Evolutionary conservation across 2,888 invertebrate species (phyloP), one percentile per base, ranked within the genome.

Genomic region (Limnephilus lunatus): DNA sequence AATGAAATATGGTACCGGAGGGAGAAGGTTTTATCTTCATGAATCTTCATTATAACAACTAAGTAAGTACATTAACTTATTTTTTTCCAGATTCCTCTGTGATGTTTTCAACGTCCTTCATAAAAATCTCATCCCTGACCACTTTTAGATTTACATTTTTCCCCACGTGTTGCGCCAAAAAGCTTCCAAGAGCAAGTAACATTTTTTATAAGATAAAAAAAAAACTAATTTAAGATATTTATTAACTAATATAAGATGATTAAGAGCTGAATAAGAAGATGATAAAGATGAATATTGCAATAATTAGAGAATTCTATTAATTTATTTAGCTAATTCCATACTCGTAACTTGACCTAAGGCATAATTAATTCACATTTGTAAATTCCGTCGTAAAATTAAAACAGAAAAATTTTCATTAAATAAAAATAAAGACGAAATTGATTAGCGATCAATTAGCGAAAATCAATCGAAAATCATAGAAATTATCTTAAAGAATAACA

Each of bases 41-140:
- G 31, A 85, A 85, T 85, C 85, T 85, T 85, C 44, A 85, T 44
- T 85, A 85, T n/a, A 11, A 85, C 85, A 39, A 39, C 85, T 5
- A 32, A 7, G 85, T 85, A 35, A 25, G 85, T 32, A 85, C 85
- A 44, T 85, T 7, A 25, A 39, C 31, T 15, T 19, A 85, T 39
- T 39, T n/a, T n/a, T 85, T 85, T 44, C 19, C n/a, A n/a, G 39
- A 44, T 85, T 44, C n/a, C n/a, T 85, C 39, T n/a, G n/a, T 31
- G 32, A 85, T 85, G n/a, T 85, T 39, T 35, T 32, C 32, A 3
- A 5, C 32, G 19, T 85, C 25, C 82, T 85, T 85, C 85, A 39
- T 31, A 44, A 19, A 85, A 85, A 85, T 85, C n/a, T 85, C 39
- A 5, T 85, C 68, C 82, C 25, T n/a, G 44, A 85, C 85, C 44